Evolutionary conservation across 2,888 invertebrate species (phyloP), one percentile per base, ranked within the genome.

Genomic region (Epirrita christyi): DNA sequence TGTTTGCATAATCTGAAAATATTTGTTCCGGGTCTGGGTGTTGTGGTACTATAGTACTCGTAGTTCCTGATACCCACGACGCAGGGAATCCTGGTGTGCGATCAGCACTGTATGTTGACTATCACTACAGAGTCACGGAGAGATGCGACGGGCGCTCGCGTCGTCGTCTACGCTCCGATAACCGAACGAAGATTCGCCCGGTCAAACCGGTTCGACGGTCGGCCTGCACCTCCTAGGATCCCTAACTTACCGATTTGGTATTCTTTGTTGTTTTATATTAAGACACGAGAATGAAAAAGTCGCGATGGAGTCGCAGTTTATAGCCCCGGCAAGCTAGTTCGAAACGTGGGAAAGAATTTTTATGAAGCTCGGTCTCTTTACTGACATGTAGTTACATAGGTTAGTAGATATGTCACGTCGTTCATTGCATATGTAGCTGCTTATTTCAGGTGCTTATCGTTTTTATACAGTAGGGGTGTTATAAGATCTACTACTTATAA

Each of bases 241-340:
- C 82, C 83, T 85, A 85, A 86, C 83, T 80, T 84, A 80, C 78
- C 78, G 81, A 85, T 86, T 87, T 81, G 67, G 78, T 79, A 77
- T 82, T 83, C 79, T 80, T 83, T 81, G 76, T 82, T 74, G 75
- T 85, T 85, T 88, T 83, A 75, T 83, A 84, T 81, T 73, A 76
- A 78, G 75, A 75, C 80, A 67, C 75, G 75, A 75, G 71, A 73
- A 73, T 76, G 74, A 73, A 78, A 78, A 74, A 71, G 72, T 70
- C 67, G 70, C 63, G 63, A 68, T 71, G 66, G 60, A 66, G 61
- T 70, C 70, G 70, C 69, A 70, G 70, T 71, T 71, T 73, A 72
- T 71, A 68, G 71, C 61, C 67, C 63, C 63, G 71, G 63, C 67
- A 64, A 63, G 64, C 69, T 59, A 55, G 70, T 66, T 68, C 53